These are phyloP conservation scores for Brachionus rubens DNA, from an alignment of 1,140 invertebrate species.

Conservation along the genomic window DNA sequence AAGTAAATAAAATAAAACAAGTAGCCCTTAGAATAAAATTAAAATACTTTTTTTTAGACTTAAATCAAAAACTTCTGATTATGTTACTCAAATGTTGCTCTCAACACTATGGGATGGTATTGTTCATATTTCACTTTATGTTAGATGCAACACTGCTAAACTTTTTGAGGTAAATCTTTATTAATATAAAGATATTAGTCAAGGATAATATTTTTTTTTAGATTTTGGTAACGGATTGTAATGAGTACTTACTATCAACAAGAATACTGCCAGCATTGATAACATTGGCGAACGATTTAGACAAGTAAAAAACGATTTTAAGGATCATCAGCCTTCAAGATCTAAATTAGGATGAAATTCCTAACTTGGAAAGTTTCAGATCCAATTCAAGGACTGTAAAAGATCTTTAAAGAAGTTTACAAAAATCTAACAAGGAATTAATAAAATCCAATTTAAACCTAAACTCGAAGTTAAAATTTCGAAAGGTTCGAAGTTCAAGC, in stretches of 20 bases:
- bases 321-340: no score
- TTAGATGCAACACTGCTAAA: slow-evolving; percentile 65
- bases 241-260: slow-evolving; percentile 64
- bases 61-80: slow-evolving; percentile 52
- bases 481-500: no score
- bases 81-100: slow-evolving; percentile 64
- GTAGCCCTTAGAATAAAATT: neutral
- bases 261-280: slow-evolving; percentile 70
- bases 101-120: slow-evolving; percentile 71
- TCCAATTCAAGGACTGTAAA: no score
- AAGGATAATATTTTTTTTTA: slow-evolving; percentile 41
- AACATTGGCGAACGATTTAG: slow-evolving; percentile 69
- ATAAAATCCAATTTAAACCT: no score
- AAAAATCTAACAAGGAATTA: no score
- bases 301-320: slow-evolving; percentile 63
- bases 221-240: slow-evolving; percentile 64
- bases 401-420: no score
- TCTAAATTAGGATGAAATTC: no score
- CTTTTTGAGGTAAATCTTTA: slow-evolving; percentile 62
- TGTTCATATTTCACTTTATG: slow-evolving; percentile 66
- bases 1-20: slow-evolving; percentile 34
- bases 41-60: slow-evolving; percentile 54
- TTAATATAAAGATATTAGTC: neutral
- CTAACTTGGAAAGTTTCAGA: no score
- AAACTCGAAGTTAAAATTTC: no score